These are phyloP conservation scores for Chorisops tibialis DNA, from an alignment of 2,888 invertebrate genomes.

Conservation along the genomic window DNA sequence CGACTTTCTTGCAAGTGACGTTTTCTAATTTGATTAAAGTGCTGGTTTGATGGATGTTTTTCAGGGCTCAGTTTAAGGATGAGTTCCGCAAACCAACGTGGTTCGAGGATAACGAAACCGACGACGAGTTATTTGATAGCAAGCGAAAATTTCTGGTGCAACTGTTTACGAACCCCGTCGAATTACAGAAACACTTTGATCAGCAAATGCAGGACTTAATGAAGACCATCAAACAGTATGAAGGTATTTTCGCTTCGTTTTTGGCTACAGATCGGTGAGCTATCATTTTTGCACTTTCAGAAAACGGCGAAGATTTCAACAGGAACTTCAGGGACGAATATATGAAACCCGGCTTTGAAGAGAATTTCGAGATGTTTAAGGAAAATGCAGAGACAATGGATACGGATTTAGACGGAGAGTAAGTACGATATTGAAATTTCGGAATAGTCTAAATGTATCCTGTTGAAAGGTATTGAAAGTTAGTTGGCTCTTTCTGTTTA, in stretches of 20 bases:
- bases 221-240: conserved; percentile 52
- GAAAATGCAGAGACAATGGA: conserved; percentile 48
- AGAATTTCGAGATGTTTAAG: conserved; percentile 44
- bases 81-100: conserved; percentile 52
- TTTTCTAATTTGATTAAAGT: neutral
- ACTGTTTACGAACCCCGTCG: conserved; percentile 59
- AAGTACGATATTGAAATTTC: conserved; percentile 38
- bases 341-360: conserved; percentile 55
- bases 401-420: conserved; percentile 59
- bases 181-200: conserved; percentile 61
- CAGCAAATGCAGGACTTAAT: conserved; percentile 59
- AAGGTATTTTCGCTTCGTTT: conserved; percentile 38
- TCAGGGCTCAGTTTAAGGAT: conserved; percentile 39
- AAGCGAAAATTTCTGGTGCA: conserved; percentile 53
- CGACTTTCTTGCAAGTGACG: neutral
- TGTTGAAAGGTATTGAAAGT: no score
- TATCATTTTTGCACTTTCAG: conserved; percentile 33
- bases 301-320: conserved; percentile 41
- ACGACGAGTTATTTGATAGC: conserved; percentile 50
- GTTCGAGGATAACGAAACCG: conserved; percentile 52
- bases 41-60: neutral
- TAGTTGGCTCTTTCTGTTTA: no score
- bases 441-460: neutral
- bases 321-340: conserved; percentile 55
- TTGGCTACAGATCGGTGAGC: neutral